A percentile compares a stretch with the other conserved stretches of the same genome.
Evolutionary conservation across 1,140 invertebrate species (phyloP).

Genomic region (Drosophila mojavensis): DNA sequence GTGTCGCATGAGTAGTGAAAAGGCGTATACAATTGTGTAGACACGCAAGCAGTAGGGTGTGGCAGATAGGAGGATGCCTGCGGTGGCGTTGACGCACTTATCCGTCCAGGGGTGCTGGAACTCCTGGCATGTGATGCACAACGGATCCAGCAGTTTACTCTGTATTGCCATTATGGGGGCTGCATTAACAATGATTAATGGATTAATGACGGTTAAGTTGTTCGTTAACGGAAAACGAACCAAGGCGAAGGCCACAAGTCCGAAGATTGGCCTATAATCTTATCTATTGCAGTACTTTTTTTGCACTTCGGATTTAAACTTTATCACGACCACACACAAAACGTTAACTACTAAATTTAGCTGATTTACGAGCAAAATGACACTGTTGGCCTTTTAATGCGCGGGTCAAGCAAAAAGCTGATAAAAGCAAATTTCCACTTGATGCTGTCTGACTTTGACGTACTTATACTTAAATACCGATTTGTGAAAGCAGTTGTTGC

Average conservation of each 20-base stretch:
- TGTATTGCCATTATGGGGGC: constrained; percentile 86
- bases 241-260: constrained; percentile 12
- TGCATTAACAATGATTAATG: neutral
- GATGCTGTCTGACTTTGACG: neutral
- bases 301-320: constrained; percentile 42
- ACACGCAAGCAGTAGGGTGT: constrained; percentile 89
- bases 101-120: constrained; percentile 92
- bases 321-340: neutral
- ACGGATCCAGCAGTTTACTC: constrained; percentile 86
- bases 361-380: neutral
- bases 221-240: constrained; percentile 8
- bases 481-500: constrained; percentile 6
- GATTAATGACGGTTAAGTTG: neutral
- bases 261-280: constrained; percentile 51
- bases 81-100: constrained; percentile 88
- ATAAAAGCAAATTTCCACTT: constrained; percentile 1
- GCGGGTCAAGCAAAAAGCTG: constrained; percentile 9
- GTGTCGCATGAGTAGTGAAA: constrained; percentile 89
- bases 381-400: neutral
- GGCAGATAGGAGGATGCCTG: constrained; percentile 87
- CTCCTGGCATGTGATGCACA: constrained; percentile 86
- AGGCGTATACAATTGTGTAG: constrained; percentile 91
- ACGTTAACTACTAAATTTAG: neutral
- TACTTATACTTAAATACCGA: constrained; percentile 30
- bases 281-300: constrained; percentile 29